phyloP scores from a whole-genome alignment of 2,113 vertebrate genomes.

The Malurus melanocephalus region DNA sequence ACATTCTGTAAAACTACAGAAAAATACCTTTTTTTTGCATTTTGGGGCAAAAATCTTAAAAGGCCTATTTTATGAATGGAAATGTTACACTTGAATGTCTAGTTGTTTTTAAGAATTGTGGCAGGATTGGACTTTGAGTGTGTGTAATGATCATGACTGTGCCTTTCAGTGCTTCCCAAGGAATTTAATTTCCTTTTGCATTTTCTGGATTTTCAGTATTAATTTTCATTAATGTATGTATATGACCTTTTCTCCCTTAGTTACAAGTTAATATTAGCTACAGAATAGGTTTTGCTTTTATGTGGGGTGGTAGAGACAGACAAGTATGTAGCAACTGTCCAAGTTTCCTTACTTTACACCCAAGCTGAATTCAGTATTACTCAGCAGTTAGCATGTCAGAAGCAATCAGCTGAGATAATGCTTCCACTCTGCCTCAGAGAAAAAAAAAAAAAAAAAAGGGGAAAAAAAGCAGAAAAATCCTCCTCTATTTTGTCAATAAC shows the following conservation, averaged over 20 bases:
- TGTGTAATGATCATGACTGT: not conserved
- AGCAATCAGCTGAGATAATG: not conserved
- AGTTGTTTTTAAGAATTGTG: not conserved
- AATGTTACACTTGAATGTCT: not conserved
- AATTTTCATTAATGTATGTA: not conserved
- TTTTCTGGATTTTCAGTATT: not conserved
- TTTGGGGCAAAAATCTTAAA: not conserved
- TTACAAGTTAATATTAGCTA: not conserved
- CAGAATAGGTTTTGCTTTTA: not conserved
- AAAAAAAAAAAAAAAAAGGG: not conserved
- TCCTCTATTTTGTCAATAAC: slow-evolving; percentile 19
- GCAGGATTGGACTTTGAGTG: not conserved
- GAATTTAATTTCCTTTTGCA: not conserved
- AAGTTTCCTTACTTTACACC: not conserved
- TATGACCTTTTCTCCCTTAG: not conserved
- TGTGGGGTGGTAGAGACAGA: not conserved
- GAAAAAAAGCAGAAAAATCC: not conserved
- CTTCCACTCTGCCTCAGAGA: not conserved
- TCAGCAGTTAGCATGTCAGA: not conserved
- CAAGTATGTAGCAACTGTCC: not conserved
- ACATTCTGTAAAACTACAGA: not conserved
- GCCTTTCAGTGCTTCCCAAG: not conserved
- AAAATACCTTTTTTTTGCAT: not conserved
- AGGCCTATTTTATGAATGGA: not conserved
- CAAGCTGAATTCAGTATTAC: not conserved